These are phyloP conservation scores for Hippocampus barbouri DNA, from an alignment of 2,113 vertebrate genomes.

Conservation along the genomic window DNA sequence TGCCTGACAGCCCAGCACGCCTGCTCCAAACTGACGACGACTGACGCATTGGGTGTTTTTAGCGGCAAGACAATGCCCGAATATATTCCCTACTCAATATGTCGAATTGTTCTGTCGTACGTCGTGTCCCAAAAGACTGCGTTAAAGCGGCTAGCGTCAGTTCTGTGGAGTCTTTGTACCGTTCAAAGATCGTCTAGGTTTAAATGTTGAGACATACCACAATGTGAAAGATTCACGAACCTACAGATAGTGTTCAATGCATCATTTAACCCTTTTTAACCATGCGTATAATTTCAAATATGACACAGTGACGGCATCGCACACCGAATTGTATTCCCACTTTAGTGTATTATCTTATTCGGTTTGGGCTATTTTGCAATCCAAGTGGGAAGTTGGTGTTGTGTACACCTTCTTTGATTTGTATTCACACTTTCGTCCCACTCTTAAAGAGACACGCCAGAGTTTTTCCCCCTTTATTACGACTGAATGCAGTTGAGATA, in stretches of 20 bases:
- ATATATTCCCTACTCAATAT: not conserved
- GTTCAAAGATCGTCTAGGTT: constrained; percentile 41
- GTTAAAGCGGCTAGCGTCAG: constrained; percentile 21
- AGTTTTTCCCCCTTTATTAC: no score
- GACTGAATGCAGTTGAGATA: not conserved
- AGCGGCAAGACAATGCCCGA: not conserved
- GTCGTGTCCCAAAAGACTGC: not conserved
- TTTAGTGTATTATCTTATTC: not conserved
- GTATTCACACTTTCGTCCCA: constrained; percentile 44
- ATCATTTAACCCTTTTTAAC: not conserved
- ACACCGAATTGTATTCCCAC: no score
- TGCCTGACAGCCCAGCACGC: not conserved
- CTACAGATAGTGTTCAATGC: not conserved
- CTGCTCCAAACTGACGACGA: constrained; percentile 6
- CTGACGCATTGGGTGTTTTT: not conserved
- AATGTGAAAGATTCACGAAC: not conserved
- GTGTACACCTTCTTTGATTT: not conserved
- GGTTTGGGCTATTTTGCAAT: not conserved
- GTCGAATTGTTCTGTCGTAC: not conserved
- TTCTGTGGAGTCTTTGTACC: constrained; percentile 31
- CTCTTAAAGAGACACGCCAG: constrained; percentile 62
- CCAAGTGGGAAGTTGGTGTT: constrained; percentile 21
- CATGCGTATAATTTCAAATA: not conserved
- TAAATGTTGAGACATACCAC: no score
- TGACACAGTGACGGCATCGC: not conserved